These are phyloP conservation scores for Pangasius larnaudii DNA, from an alignment of 2,797 vertebrate species.

Conservation along the genomic window DNA sequence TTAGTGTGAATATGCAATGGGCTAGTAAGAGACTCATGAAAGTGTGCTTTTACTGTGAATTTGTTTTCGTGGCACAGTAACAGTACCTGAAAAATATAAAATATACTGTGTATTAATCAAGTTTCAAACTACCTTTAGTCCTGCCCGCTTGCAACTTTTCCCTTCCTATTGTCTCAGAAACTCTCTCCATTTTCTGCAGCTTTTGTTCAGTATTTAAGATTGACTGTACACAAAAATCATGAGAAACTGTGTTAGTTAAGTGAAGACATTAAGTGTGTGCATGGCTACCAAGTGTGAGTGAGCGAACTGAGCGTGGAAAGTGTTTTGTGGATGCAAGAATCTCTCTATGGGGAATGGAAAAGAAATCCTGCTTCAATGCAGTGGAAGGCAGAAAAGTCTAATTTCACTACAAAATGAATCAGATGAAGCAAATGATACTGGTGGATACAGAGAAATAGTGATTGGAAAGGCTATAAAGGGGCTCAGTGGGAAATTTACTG, in stretches of 20 bases:
- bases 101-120: constrained; percentile 22
- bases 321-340: constrained; percentile 51
- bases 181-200: constrained; percentile 41
- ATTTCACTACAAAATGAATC: constrained; percentile 44
- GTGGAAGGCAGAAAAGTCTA: constrained; percentile 39
- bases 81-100: constrained; percentile 20
- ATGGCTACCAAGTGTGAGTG: constrained; percentile 53
- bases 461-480: constrained; percentile 9
- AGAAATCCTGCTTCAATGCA: constrained; percentile 38
- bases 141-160: constrained; percentile 45
- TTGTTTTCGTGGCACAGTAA: constrained; percentile 20
- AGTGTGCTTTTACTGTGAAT: constrained; percentile 22
- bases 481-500: background rate
- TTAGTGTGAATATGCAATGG: constrained; percentile 5
- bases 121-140: constrained; percentile 53
- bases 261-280: constrained; percentile 56
- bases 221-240: constrained; percentile 53
- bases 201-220: constrained; percentile 43
- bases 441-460: constrained; percentile 37
- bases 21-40: background rate
- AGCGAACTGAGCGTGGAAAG: constrained; percentile 45
- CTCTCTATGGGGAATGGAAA: constrained; percentile 37
- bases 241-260: constrained; percentile 57
- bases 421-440: constrained; percentile 48
- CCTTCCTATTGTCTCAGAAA: constrained; percentile 52